A percentile compares a stretch with the other conserved stretches of the same genome.
phyloP scores from a whole-genome alignment of 2,888 invertebrate species.

The Scaptomyza flava region DNA sequence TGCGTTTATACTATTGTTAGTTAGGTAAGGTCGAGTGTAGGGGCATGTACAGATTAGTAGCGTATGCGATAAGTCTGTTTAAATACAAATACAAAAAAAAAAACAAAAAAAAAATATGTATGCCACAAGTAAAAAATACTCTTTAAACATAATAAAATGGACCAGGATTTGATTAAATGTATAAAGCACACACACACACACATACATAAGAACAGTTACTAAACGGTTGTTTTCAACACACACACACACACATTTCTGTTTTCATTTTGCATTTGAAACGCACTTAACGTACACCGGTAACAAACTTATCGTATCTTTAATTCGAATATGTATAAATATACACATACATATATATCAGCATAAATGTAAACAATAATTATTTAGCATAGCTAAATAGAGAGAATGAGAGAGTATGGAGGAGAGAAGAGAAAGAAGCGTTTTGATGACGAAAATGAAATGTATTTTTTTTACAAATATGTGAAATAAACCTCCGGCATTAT shows the following conservation, averaged over 20 bases:
- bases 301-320: constrained; percentile 27
- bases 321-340: constrained; percentile 18
- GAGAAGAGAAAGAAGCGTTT: constrained; percentile 35
- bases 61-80: constrained; percentile 49
- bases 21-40: constrained; percentile 34
- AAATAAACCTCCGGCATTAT: constrained; percentile 71
- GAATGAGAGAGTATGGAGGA: constrained; percentile 5
- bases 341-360: constrained; percentile 55
- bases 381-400: constrained; percentile 71
- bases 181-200: constrained; percentile 50
- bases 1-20: constrained; percentile 49
- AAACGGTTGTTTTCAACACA: constrained; percentile 74
- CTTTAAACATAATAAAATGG: constrained; percentile 45
- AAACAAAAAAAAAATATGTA: constrained; percentile 2
- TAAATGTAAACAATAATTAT: constrained; percentile 67
- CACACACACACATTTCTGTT: constrained; percentile 15
- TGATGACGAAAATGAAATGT: constrained; percentile 60
- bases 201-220: constrained; percentile 63
- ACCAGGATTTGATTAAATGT: constrained; percentile 76
- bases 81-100: constrained; percentile 22
- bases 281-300: constrained; percentile 29
- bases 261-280: constrained; percentile 31
- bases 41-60: constrained; percentile 63
- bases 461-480: constrained; percentile 73
- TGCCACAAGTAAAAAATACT: neutral